phyloP scores from a whole-genome alignment of 2,113 vertebrate genomes.

The Lepus timidus region DNA sequence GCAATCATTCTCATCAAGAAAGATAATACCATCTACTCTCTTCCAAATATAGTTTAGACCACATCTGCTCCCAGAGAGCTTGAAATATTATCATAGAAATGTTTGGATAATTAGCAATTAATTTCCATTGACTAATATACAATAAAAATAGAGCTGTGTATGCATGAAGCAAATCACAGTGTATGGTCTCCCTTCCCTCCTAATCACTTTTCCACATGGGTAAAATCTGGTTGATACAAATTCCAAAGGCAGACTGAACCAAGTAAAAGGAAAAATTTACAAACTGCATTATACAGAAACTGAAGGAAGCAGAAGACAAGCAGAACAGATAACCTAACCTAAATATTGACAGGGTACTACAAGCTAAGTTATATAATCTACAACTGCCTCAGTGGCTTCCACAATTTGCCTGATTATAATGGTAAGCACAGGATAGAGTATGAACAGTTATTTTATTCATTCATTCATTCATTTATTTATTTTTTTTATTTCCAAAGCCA shows the following conservation, averaged over 20 bases:
- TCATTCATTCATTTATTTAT: background rate
- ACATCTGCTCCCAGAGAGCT: slow-evolving; percentile 81
- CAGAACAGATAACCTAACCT: background rate
- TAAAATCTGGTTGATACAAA: slow-evolving; percentile 65
- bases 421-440: background rate
- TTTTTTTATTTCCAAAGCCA: background rate
- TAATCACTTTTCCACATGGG: slow-evolving; percentile 64
- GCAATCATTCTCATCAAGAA: slow-evolving; percentile 73
- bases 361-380: background rate
- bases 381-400: background rate
- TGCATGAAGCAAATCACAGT: slow-evolving; percentile 65
- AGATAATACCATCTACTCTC: slow-evolving; percentile 73
- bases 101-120: slow-evolving; percentile 84
- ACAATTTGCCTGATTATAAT: background rate
- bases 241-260: slow-evolving; percentile 60
- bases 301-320: background rate
- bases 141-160: slow-evolving; percentile 77
- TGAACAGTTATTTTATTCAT: background rate
- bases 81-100: slow-evolving; percentile 83
- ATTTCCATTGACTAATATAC: slow-evolving; percentile 82
- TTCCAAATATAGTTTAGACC: slow-evolving; percentile 80
- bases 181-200: slow-evolving; percentile 60
- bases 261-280: background rate
- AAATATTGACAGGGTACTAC: background rate
- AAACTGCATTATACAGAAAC: background rate